Evolutionary conservation across 2,113 vertebrate genomes (phyloP).

Genomic region (Phyllopteryx taeniolatus): DNA sequence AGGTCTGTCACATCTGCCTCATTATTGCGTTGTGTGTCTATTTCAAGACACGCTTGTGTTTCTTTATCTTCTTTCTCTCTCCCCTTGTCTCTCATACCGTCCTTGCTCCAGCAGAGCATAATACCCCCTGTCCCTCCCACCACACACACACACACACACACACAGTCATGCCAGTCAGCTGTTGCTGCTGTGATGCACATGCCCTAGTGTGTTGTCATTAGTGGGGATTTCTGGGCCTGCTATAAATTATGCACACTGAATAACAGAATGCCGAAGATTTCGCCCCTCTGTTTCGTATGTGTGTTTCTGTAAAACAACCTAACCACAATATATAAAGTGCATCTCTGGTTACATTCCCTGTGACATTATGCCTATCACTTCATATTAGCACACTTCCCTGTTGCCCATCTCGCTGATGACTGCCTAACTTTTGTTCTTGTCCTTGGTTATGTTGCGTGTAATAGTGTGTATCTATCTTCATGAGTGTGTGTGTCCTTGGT

Average conservation of each 20-base stretch:
- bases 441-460: slow-evolving; percentile 43
- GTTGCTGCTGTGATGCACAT: slow-evolving; percentile 70
- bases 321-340: slow-evolving; percentile 14
- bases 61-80: slow-evolving; percentile 49
- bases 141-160: slow-evolving; percentile 28
- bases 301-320: slow-evolving; percentile 6
- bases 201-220: slow-evolving; percentile 70
- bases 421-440: slow-evolving; percentile 36
- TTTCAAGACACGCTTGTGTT: slow-evolving; percentile 57
- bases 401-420: slow-evolving; percentile 17
- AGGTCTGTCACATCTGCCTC: slow-evolving; percentile 49
- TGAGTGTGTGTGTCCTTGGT: slow-evolving; percentile 42
- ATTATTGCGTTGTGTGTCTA: slow-evolving; percentile 64
- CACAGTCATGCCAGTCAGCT: slow-evolving; percentile 50
- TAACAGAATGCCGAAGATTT: slow-evolving; percentile 70
- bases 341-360: neutral
- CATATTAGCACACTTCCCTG: slow-evolving; percentile 11
- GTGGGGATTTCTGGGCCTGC: slow-evolving; percentile 71
- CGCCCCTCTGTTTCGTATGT: slow-evolving; percentile 48
- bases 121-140: slow-evolving; percentile 21
- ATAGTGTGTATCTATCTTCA: slow-evolving; percentile 20
- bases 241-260: slow-evolving; percentile 75
- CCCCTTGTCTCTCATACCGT: slow-evolving; percentile 45
- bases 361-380: neutral
- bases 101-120: slow-evolving; percentile 55